These are phyloP conservation scores for Melanogrammus aeglefinus DNA, from an alignment of 2,797 vertebrate species.

Conservation along the genomic window DNA sequence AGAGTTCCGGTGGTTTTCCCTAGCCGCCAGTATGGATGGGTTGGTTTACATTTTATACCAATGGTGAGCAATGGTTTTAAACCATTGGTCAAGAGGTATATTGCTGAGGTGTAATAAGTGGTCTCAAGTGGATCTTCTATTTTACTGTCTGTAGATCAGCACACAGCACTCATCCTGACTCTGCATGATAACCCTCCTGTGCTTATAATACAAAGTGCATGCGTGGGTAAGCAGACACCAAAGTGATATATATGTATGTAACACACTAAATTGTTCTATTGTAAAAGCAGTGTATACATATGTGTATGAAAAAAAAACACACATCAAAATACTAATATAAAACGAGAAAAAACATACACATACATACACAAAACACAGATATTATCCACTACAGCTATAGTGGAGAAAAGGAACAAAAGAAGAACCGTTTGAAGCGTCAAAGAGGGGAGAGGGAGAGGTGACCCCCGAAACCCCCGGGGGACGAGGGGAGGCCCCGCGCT, in stretches of 20 bases:
- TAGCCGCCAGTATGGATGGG: background rate
- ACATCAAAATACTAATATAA: background rate
- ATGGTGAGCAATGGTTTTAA: background rate
- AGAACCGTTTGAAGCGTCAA: constrained; percentile 14
- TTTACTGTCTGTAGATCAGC: too few species aligned
- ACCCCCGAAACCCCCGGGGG: constrained; percentile 23
- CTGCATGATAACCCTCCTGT: background rate
- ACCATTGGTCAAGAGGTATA: background rate
- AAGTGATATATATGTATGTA: too few species aligned
- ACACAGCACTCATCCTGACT: background rate
- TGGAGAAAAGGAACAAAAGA: background rate
- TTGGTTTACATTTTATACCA: background rate
- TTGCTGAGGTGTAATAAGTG: background rate
- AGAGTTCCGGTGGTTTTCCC: background rate
- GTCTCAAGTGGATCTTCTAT: too few species aligned
- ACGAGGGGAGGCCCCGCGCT: constrained; percentile 27
- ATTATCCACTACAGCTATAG: background rate
- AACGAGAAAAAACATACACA: background rate
- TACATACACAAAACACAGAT: background rate
- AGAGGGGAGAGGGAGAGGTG: constrained; percentile 15
- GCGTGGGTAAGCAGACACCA: background rate
- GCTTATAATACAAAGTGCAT: background rate
- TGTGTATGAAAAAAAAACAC: too few species aligned
- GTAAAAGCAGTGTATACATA: too few species aligned
- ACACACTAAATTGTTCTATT: background rate